Evolutionary conservation across 2,113 vertebrate genomes (phyloP).

Genomic region (Sceloporus tristichus): DNA sequence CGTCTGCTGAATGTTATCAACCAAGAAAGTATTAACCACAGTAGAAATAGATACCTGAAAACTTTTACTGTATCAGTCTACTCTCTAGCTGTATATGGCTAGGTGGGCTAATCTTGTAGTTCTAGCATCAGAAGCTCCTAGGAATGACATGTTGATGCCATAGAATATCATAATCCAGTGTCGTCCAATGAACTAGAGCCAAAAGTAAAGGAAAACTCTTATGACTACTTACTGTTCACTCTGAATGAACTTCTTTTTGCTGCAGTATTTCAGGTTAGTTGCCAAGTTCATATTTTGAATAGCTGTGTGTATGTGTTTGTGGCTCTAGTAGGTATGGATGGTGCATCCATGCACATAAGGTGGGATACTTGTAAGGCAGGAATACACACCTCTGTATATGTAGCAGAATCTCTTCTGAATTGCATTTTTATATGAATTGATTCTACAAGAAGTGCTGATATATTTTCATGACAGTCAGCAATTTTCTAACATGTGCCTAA

Average conservation of each 20-base stretch:
- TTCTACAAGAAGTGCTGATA: constrained; percentile 79
- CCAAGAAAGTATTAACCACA: constrained; percentile 39
- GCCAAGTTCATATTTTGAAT: constrained; percentile 70
- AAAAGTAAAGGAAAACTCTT: constrained; percentile 54
- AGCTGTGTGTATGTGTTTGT: constrained; percentile 70
- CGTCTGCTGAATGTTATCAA: constrained; percentile 53
- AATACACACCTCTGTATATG: constrained; percentile 62
- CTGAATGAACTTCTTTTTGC: constrained; percentile 68
- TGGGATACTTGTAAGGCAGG: constrained; percentile 40
- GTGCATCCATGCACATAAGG: constrained; percentile 57
- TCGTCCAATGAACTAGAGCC: constrained; percentile 67
- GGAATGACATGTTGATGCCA: constrained; percentile 41
- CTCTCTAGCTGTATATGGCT: constrained; percentile 53
- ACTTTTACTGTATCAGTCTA: constrained; percentile 59
- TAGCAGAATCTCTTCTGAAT: constrained; percentile 72
- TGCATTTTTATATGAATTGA: constrained; percentile 82
- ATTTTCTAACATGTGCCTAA: constrained; percentile 84
- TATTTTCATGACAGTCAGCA: constrained; percentile 84
- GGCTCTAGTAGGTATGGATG: constrained; percentile 66
- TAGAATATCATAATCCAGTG: constrained; percentile 46
- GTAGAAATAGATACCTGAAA: not conserved
- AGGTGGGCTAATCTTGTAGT: constrained; percentile 45
- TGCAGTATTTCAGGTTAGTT: constrained; percentile 79
- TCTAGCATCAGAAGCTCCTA: constrained; percentile 50
- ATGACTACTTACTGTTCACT: constrained; percentile 52